These are phyloP conservation scores for Lycocerus yunnanus DNA, from an alignment of 2,888 invertebrate genomes.

Conservation along the genomic window DNA sequence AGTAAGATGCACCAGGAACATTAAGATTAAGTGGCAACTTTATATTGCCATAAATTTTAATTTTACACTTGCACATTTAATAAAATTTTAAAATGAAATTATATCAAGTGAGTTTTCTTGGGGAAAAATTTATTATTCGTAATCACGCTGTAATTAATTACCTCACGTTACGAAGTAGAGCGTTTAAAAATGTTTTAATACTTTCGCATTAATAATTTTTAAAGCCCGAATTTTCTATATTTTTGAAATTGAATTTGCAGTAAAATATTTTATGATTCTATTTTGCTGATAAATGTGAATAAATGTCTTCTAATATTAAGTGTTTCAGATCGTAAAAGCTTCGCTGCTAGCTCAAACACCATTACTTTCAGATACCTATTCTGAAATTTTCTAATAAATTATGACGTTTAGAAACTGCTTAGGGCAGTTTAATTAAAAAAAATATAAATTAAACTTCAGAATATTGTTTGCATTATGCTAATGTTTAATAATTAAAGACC, in stretches of 20 bases:
- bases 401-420: not conserved
- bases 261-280: slow-evolving; percentile 1
- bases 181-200: not conserved
- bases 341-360: not conserved
- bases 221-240: not conserved
- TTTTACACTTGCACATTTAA: not conserved
- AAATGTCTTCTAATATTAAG: not conserved
- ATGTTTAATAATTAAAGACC: not conserved
- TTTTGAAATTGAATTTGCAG: not conserved
- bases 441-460: not conserved
- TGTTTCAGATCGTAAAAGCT: not conserved
- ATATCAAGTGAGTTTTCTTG: not conserved
- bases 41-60: not conserved
- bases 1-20: not conserved
- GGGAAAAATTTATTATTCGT: not conserved
- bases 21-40: not conserved
- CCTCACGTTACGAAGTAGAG: not conserved
- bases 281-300: not conserved
- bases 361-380: not conserved
- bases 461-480: not conserved
- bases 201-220: not conserved
- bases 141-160: not conserved
- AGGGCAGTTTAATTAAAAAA: not conserved
- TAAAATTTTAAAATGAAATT: not conserved
- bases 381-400: not conserved